Evolutionary conservation across 2,797 vertebrate species (phyloP).

Genomic region (Megalops cyprinoides): DNA sequence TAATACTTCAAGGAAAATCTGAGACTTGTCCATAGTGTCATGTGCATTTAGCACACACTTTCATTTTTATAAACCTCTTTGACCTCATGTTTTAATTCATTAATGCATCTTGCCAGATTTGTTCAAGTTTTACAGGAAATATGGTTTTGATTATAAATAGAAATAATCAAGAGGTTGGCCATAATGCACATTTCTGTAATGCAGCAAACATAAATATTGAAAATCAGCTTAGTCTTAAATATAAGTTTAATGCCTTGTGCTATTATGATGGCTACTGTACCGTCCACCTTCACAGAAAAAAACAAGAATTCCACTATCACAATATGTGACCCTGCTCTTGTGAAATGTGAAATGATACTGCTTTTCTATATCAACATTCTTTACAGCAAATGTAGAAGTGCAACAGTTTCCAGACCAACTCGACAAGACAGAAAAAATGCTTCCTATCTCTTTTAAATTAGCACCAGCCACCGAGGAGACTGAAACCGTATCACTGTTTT

Average conservation of each 20-base stretch:
- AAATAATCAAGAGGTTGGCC: constrained; percentile 22
- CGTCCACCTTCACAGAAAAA: constrained; percentile 56
- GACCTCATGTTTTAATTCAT: not conserved
- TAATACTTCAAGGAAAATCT: not conserved
- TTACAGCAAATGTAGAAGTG: constrained; percentile 53
- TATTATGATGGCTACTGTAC: constrained; percentile 39
- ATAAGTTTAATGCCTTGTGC: constrained; percentile 33
- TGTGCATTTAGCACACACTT: too few species aligned
- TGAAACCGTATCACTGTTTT: constrained; percentile 63
- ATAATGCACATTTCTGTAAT: not conserved
- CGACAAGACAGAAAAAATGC: constrained; percentile 49
- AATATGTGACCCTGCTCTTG: constrained; percentile 41
- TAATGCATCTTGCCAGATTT: not conserved
- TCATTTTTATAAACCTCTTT: not conserved
- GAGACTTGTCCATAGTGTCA: not conserved
- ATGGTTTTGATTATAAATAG: not conserved
- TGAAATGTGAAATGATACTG: constrained; percentile 7
- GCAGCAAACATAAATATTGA: constrained; percentile 32
- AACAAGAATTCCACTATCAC: constrained; percentile 48
- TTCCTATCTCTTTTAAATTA: constrained; percentile 67
- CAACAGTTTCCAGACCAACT: constrained; percentile 65
- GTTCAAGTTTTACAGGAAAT: constrained; percentile 18
- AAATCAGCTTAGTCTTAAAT: constrained; percentile 14
- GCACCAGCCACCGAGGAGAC: constrained; percentile 60
- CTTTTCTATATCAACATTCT: constrained; percentile 55